phyloP scores from a whole-genome alignment of 2,113 vertebrate genomes.

The Daubentonia madagascariensis region DNA sequence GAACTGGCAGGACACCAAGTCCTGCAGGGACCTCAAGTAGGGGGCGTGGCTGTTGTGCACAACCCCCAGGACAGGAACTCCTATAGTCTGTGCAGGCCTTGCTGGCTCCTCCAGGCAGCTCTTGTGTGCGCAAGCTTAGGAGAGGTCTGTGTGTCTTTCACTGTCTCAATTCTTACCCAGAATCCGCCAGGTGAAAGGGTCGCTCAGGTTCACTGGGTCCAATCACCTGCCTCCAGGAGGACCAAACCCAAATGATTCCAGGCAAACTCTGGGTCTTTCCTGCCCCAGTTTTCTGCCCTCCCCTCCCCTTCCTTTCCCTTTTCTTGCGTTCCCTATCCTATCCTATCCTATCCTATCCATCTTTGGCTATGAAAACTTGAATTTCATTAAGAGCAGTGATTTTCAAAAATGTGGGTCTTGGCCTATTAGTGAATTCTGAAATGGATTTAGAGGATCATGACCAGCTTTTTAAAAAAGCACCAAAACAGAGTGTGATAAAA shows the following conservation, averaged over 20 bases:
- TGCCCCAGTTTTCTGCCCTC: not conserved
- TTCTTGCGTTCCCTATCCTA: rapidly evolving
- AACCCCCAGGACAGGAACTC: not conserved
- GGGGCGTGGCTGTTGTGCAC: rapidly evolving
- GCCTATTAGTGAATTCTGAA: not conserved
- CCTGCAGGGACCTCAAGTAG: not conserved
- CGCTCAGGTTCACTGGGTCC: not conserved
- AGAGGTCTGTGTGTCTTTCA: not conserved
- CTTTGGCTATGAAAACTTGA: not conserved
- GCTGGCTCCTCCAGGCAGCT: not conserved
- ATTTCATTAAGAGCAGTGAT: not conserved
- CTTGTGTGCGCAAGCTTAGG: not conserved
- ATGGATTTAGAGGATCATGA: not conserved
- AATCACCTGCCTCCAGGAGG: not conserved
- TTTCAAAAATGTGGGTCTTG: not conserved
- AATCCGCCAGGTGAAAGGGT: not conserved
- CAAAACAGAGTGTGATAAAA: not conserved
- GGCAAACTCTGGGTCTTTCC: not conserved
- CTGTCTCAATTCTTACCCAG: not conserved
- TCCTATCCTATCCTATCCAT: not conserved
- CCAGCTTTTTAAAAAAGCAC: not conserved
- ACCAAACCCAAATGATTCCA: not conserved
- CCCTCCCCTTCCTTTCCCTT: not conserved
- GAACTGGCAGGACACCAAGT: not conserved
- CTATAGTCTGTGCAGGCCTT: rapidly evolving